Evolutionary conservation across 2,113 vertebrate species (phyloP).

Genomic region (Microcebus ravelobensis): DNA sequence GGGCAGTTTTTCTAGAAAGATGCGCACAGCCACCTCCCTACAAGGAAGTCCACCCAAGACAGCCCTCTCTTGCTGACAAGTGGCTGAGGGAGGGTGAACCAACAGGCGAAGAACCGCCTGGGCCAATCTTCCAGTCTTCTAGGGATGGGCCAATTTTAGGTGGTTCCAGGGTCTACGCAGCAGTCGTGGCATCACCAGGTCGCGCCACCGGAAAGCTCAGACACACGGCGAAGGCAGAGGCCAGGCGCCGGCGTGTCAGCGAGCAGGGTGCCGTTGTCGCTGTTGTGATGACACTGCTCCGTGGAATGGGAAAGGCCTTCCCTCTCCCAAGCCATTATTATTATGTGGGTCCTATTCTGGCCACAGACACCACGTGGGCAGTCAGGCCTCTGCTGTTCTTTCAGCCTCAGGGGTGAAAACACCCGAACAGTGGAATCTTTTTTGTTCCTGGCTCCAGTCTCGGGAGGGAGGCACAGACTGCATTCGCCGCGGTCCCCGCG

Average conservation of each 20-base stretch:
- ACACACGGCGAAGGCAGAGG: background rate
- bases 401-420: slow-evolving; percentile 72
- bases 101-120: background rate
- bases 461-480: slow-evolving; percentile 58
- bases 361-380: slow-evolving; percentile 70
- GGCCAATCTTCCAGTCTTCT: background rate
- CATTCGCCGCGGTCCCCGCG: slow-evolving; percentile 56
- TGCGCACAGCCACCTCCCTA: accelerated
- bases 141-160: background rate
- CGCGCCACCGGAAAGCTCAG: background rate
- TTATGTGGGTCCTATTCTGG: slow-evolving; percentile 68
- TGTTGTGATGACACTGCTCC: slow-evolving; percentile 1
- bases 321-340: slow-evolving; percentile 63
- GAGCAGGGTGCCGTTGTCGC: background rate
- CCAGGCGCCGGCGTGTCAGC: background rate
- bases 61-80: background rate
- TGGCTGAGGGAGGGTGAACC: background rate
- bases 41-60: background rate
- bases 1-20: background rate
- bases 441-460: slow-evolving; percentile 65
- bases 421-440: slow-evolving; percentile 73
- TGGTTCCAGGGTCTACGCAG: background rate
- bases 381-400: slow-evolving; percentile 64
- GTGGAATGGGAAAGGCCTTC: slow-evolving; percentile 40
- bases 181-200: background rate